Percentiles rank a stretch among this genome's conserved stretches.
Evolutionary conservation across 2,888 invertebrate species (phyloP).

Genomic region (Chloroclysta siterata): DNA sequence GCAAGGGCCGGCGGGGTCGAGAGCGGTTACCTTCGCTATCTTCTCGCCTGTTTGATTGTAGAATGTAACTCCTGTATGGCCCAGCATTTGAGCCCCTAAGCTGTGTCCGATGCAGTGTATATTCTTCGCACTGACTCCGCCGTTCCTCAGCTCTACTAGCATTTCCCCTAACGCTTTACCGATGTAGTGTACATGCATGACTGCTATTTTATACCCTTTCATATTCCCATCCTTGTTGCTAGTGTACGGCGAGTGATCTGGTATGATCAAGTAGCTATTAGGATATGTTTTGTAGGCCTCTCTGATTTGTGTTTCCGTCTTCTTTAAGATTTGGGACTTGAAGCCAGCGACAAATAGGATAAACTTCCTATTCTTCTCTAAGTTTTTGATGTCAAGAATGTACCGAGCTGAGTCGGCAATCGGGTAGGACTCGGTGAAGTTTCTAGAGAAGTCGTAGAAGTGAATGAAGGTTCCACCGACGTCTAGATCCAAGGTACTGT

Average conservation of each 20-base stretch:
- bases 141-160: slow-evolving; percentile 36
- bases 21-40: slow-evolving; percentile 41
- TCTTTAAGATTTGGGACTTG: slow-evolving; percentile 71
- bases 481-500: slow-evolving; percentile 61
- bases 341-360: slow-evolving; percentile 72
- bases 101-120: slow-evolving; percentile 48
- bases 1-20: slow-evolving; percentile 45
- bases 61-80: slow-evolving; percentile 35
- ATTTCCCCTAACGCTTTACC: slow-evolving; percentile 44
- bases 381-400: slow-evolving; percentile 58
- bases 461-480: slow-evolving; percentile 66
- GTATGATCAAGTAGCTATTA: slow-evolving; percentile 46
- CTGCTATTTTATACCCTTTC: slow-evolving; percentile 46
- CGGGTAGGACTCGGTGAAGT: slow-evolving; percentile 55
- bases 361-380: slow-evolving; percentile 65
- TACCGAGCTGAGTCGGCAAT: slow-evolving; percentile 62
- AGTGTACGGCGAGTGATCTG: slow-evolving; percentile 47
- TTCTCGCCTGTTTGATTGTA: slow-evolving; percentile 34
- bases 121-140: slow-evolving; percentile 39
- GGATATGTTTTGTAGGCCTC: slow-evolving; percentile 43
- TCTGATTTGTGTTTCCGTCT: slow-evolving; percentile 42
- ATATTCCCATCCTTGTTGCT: slow-evolving; percentile 38
- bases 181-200: slow-evolving; percentile 45
- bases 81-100: slow-evolving; percentile 46
- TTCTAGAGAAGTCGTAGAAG: slow-evolving; percentile 67